A percentile compares a stretch with the other conserved stretches of the same genome.
Conservation (phyloP, 2,113 vertebrate species). For the Salvelinus alpinus region DNA sequence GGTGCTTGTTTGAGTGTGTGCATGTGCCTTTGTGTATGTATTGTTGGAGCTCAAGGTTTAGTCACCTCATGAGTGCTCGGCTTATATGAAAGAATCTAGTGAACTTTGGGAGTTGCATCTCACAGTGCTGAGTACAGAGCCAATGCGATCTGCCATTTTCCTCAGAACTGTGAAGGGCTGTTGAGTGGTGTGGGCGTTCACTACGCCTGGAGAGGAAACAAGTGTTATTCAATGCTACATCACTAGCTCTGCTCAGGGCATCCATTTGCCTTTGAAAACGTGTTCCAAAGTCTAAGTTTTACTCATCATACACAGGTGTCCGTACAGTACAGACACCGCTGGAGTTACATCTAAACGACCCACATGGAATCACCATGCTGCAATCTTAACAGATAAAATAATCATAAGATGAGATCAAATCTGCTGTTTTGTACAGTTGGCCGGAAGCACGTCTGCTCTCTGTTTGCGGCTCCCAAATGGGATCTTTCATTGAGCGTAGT, state of each 20-base stretch:
- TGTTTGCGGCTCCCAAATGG: too few relatives aligned
- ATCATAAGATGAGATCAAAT: too few relatives aligned
- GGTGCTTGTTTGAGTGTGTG: neutral
- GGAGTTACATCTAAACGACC: too few relatives aligned
- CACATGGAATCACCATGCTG: too few relatives aligned
- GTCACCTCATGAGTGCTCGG: neutral
- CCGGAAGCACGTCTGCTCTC: too few relatives aligned
- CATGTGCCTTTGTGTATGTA: neutral
- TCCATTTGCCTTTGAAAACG: neutral
- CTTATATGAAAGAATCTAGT: neutral
- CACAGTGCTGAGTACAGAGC: neutral
- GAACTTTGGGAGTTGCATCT: neutral
- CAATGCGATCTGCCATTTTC: neutral
- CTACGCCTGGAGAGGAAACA: neutral
- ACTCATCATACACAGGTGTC: neutral
- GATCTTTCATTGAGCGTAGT: too few relatives aligned
- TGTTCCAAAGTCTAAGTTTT: neutral
- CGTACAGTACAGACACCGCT: neutral
- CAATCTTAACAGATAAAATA: too few relatives aligned
- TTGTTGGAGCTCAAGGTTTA: neutral
- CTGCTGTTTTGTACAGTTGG: too few relatives aligned
- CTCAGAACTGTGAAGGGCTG: neutral
- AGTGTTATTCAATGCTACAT: constrained; percentile 4
- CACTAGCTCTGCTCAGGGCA: neutral
- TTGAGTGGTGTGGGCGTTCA: constrained; percentile 8